Percentiles rank a stretch among this genome's conserved stretches.
Evolutionary conservation across 2,888 invertebrate genomes (phyloP).

Genomic region (Caenorhabditis sp.): DNA sequence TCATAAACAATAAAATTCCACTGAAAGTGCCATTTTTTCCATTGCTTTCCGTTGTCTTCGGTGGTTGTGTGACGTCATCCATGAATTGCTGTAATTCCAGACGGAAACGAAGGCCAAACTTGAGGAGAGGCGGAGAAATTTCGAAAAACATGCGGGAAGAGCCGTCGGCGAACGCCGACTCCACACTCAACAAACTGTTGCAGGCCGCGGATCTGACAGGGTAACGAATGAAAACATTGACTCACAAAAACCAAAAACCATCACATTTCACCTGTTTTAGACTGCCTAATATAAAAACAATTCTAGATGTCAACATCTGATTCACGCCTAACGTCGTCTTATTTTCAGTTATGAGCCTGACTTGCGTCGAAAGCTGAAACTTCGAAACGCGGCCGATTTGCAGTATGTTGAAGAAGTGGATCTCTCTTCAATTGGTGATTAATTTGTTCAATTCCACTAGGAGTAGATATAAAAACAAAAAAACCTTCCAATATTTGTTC

Average conservation of each 20-base stretch:
- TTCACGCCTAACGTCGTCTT: neutral
- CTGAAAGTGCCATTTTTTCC: neutral
- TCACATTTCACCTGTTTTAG: too few relatives aligned
- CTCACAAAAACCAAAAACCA: too few relatives aligned
- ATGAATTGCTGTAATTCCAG: constrained; percentile 15
- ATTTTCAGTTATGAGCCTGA: constrained; percentile 70
- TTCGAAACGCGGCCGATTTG: constrained; percentile 76
- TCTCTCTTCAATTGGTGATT: constrained; percentile 89
- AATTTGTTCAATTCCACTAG: neutral
- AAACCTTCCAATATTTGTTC: constrained; percentile 19
- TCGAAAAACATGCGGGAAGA: constrained; percentile 48
- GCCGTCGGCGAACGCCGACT: constrained; percentile 39
- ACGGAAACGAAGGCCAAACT: neutral
- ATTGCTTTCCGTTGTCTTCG: neutral
- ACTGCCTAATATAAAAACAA: too few relatives aligned
- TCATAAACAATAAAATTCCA: neutral
- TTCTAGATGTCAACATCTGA: too few relatives aligned
- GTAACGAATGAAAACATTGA: constrained; percentile 25
- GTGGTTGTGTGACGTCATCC: neutral
- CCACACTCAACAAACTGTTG: constrained; percentile 62
- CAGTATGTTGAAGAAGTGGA: constrained; percentile 92
- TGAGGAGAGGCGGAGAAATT: neutral
- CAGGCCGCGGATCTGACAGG: constrained; percentile 64
- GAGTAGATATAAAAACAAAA: constrained; percentile 6
- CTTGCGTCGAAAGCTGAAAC: constrained; percentile 70